These are phyloP conservation scores for Okamejei kenojei DNA, from an alignment of 2,797 vertebrate genomes.

Conservation along the genomic window DNA sequence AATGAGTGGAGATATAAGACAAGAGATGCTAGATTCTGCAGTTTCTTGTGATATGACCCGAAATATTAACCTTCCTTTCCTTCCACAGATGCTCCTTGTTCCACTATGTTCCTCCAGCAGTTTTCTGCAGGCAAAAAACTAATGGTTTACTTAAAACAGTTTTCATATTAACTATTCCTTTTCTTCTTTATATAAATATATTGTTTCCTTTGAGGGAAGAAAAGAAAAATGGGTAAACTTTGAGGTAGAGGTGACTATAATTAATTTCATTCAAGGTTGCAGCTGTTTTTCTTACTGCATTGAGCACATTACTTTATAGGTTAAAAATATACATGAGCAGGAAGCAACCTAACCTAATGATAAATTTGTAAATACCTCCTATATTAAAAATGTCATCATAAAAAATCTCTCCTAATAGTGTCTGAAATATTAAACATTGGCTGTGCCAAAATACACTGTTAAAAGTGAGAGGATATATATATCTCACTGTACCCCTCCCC, in stretches of 20 bases:
- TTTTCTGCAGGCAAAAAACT: neutral
- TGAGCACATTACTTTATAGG: neutral
- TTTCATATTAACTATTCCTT: neutral
- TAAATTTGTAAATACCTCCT: neutral
- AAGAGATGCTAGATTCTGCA: no score
- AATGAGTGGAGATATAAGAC: neutral
- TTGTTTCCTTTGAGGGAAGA: neutral
- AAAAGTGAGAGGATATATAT: neutral
- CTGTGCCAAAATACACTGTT: neutral
- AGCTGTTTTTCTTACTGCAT: neutral
- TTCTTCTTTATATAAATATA: neutral
- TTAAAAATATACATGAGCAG: no score
- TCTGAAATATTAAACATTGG: neutral
- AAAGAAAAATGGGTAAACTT: neutral
- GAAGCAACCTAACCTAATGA: neutral
- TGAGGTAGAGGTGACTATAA: neutral
- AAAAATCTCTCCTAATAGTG: neutral
- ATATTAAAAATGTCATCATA: no score
- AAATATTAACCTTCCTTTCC: no score
- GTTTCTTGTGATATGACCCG: no score
- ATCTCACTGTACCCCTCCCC: neutral
- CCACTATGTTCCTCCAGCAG: no score
- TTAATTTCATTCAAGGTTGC: neutral
- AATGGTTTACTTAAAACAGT: neutral
- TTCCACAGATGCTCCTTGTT: no score